Evolutionary conservation across 1,140 invertebrate species (phyloP), one percentile per base, ranked within the genome.

Genomic region (Drosophila yakuba): DNA sequence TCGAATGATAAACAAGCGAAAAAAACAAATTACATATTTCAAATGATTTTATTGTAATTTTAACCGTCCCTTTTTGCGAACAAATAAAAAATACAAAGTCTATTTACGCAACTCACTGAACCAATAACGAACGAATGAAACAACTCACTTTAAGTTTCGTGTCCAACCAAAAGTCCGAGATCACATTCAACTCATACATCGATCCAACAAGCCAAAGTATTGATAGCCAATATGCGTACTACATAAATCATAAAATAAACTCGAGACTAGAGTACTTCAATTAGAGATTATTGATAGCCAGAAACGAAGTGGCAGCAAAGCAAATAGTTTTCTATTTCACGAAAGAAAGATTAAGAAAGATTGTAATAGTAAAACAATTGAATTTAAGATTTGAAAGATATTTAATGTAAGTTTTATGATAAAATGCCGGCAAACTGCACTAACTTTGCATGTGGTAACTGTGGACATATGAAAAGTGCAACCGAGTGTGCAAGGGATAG

Each of bases 21-120:
- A 56, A 55, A 78, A 45, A 68, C 57, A 68, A 67, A 48, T 71
- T 69, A 57, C 64, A 79, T 82, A 82, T 88, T 88, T 89, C 80
- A 74, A 62, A 91, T 91, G 84, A 91, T 91, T 91, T 91, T 91
- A 91, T 91, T 91, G 89, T 91, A 91, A 91, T 91, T 91, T 80
- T 91, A 90, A 91, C 89, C 89, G 89, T 91, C 89, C 89, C 89
- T 91, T 91, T 91, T 82, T 91, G 84, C 84, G 72, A 89, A 76
- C 74, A 45, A 64, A 76, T 44, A 59, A 59, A 60, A 69, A 66
- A 39, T 62, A 79, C 67, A 88, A 88, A 84, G 80, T 88, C 80
- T 89, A 88, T 88, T 84, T 89, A 88, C 76, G 66, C 72, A 80
- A 80, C 45, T 77, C 81, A 85, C 73, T 80, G 82, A 82, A 83